Percentiles rank a stretch among this genome's conserved stretches.
Conservation (phyloP, 2,113 vertebrate species). For the Suricata suricatta region DNA sequence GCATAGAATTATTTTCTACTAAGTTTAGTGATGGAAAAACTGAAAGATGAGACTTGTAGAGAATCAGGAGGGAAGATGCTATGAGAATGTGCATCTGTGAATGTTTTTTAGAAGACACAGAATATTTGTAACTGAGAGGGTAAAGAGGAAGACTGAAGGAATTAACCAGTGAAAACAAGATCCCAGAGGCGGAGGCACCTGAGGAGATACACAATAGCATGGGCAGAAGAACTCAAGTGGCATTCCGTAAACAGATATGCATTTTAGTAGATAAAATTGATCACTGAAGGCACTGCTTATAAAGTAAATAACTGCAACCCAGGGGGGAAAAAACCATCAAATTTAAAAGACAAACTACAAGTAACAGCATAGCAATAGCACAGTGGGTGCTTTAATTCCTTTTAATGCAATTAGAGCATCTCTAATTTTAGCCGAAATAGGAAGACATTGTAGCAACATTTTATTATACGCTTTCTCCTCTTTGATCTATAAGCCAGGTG, state of each 20-base stretch:
- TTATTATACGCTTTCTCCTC: slow-evolving; percentile 24
- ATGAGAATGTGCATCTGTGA: neutral
- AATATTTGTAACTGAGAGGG: neutral
- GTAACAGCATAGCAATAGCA: neutral
- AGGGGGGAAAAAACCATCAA: neutral
- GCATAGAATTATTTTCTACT: neutral
- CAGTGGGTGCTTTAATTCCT: neutral
- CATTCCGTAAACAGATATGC: neutral
- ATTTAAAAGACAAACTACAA: slow-evolving; percentile 41
- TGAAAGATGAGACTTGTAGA: neutral
- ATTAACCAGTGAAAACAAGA: neutral
- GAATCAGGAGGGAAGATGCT: neutral
- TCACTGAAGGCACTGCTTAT: neutral
- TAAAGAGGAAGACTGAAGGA: neutral
- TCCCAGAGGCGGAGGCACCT: neutral
- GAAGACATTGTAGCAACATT: neutral
- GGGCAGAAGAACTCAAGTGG: neutral
- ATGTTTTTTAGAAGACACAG: neutral
- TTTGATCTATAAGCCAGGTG: neutral
- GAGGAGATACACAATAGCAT: neutral
- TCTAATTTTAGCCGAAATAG: neutral
- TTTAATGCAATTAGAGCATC: neutral
- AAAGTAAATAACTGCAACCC: neutral
- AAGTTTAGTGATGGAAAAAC: neutral
- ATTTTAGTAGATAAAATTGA: neutral